Percentiles rank a stretch among this genome's conserved stretches.
phyloP scores from a whole-genome alignment of 1,140 invertebrate species.

The Cyclina sinensis region DNA sequence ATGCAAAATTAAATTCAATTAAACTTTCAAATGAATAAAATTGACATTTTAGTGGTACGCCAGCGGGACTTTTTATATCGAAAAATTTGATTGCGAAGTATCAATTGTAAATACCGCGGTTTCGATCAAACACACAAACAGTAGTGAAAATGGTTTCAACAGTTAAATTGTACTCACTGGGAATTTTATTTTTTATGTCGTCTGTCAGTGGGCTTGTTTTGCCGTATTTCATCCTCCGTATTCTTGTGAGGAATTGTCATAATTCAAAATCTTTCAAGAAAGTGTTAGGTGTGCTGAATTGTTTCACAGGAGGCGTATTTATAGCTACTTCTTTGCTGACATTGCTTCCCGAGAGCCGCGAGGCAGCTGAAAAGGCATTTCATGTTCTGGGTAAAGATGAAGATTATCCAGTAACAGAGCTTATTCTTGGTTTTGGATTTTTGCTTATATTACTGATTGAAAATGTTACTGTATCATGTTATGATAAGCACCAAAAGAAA shows the following conservation, averaged over 20 bases:
- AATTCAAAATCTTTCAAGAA: background rate
- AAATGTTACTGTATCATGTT: conserved; percentile 84
- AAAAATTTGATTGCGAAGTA: too few relatives aligned
- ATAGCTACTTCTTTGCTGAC: conserved; percentile 88
- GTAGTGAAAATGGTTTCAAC: conserved; percentile 21
- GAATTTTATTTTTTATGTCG: conserved; percentile 44
- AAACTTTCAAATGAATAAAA: too few relatives aligned
- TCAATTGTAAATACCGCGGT: too few relatives aligned
- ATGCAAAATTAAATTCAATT: too few relatives aligned
- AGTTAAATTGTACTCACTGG: conserved; percentile 17
- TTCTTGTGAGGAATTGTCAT: background rate
- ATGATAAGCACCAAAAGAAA: background rate
- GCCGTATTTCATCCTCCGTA: conserved; percentile 9
- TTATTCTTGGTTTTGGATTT: conserved; percentile 87
- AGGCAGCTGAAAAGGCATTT: conserved; percentile 77
- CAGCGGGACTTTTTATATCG: too few relatives aligned
- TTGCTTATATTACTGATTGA: conserved; percentile 88
- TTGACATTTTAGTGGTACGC: too few relatives aligned
- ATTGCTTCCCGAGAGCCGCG: conserved; percentile 87
- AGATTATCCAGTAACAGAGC: conserved; percentile 70
- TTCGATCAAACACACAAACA: too few relatives aligned
- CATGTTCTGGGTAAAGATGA: background rate
- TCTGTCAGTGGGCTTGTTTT: conserved; percentile 27
- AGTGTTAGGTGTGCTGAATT: conserved; percentile 71
- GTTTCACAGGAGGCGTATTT: conserved; percentile 89